Evolutionary conservation across 2,113 vertebrate species (phyloP).

Genomic region (Arizona elegans): DNA sequence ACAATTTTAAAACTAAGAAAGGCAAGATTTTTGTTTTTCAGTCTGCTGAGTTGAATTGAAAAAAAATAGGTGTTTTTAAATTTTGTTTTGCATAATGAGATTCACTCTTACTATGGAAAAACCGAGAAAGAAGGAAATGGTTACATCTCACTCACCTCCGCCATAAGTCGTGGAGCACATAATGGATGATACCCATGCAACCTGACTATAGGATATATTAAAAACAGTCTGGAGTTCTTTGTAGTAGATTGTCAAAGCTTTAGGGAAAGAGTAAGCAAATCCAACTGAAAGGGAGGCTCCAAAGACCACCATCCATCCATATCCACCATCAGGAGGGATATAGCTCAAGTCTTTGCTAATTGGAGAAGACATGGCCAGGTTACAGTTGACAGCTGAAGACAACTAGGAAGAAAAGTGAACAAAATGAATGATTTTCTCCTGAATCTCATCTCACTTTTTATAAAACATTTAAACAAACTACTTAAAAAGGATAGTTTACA

Average conservation of each 20-base stretch:
- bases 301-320: slow-evolving; percentile 85
- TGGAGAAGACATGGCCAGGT: slow-evolving; percentile 68
- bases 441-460: background rate
- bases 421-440: background rate
- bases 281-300: slow-evolving; percentile 84
- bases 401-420: background rate
- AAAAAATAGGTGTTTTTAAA: background rate
- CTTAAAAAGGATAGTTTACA: background rate
- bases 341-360: slow-evolving; percentile 43
- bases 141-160: slow-evolving; percentile 76
- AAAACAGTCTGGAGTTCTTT: slow-evolving; percentile 78
- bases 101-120: background rate
- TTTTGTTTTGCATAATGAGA: background rate
- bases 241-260: slow-evolving; percentile 83
- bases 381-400: background rate
- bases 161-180: slow-evolving; percentile 86
- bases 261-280: slow-evolving; percentile 81
- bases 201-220: slow-evolving; percentile 75
- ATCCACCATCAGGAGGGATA: slow-evolving; percentile 80
- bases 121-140: accelerated
- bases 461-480: background rate
- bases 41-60: background rate
- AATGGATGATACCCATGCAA: slow-evolving; percentile 86
- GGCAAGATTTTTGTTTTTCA: background rate
- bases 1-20: background rate